Percentiles rank a stretch among this genome's conserved stretches.
These are phyloP conservation scores for Alca torda DNA, from an alignment of 2,797 vertebrate species.

Conservation along the genomic window DNA sequence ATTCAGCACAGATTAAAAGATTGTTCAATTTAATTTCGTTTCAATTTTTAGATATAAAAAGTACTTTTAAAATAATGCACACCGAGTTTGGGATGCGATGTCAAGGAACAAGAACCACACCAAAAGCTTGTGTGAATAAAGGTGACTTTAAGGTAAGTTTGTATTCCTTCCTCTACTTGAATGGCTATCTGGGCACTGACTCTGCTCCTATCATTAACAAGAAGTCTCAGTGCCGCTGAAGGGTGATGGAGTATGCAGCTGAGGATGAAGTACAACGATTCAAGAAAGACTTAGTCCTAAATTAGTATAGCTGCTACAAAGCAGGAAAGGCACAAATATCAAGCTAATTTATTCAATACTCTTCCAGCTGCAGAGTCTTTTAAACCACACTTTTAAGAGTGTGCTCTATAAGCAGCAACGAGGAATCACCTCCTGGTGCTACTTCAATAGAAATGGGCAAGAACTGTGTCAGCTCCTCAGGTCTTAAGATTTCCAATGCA, in stretches of 20 bases:
- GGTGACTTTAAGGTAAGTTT: not conserved
- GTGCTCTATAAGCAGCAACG: not conserved
- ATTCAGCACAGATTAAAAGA: not conserved
- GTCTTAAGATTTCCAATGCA: not conserved
- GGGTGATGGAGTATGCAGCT: not conserved
- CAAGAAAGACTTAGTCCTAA: not conserved
- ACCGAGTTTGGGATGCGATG: rapidly evolving
- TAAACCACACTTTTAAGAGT: not conserved
- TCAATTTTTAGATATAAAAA: not conserved
- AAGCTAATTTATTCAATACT: not conserved
- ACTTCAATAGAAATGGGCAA: not conserved
- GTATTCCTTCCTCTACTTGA: not conserved
- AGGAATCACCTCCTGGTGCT: not conserved
- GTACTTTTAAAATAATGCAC: not conserved
- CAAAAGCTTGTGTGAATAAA: not conserved
- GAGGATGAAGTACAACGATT: not conserved
- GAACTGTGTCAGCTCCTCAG: not conserved
- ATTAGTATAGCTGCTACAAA: not conserved
- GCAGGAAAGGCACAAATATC: not conserved
- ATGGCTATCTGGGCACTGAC: not conserved
- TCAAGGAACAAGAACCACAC: not conserved
- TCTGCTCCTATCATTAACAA: not conserved
- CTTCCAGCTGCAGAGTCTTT: not conserved
- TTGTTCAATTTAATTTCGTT: not conserved
- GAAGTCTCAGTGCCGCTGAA: not conserved